phyloP scores from a whole-genome alignment of 2,888 invertebrate genomes.

The Stenchaetothrips biformis region DNA sequence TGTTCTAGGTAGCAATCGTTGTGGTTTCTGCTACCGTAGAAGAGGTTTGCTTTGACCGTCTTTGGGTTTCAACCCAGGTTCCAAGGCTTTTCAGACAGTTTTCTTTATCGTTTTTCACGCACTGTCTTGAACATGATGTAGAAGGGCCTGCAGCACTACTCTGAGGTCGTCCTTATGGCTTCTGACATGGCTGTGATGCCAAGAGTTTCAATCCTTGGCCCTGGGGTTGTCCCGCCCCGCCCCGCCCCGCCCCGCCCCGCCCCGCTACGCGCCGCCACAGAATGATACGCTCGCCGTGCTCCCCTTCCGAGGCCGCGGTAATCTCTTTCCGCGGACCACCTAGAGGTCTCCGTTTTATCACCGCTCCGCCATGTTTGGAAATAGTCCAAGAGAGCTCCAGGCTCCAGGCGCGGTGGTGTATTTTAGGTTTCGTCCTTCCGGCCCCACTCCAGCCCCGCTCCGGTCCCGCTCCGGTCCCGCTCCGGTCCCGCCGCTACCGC shows the following conservation, averaged over 20 bases:
- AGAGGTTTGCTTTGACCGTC: no score
- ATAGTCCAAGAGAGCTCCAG: conserved; percentile 14
- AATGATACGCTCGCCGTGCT: neutral
- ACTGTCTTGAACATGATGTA: no score
- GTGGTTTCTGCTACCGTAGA: no score
- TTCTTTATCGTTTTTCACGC: no score
- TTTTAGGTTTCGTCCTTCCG: conserved; percentile 14
- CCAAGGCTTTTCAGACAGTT: no score
- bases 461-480: neutral
- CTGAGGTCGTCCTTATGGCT: no score
- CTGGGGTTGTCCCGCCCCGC: neutral
- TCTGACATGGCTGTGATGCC: neutral
- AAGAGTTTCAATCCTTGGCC: neutral
- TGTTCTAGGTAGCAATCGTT: no score
- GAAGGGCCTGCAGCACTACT: no score
- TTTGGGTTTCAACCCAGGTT: no score
- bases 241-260: neutral
- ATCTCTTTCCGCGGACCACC: neutral
- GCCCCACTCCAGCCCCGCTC: neutral
- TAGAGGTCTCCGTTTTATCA: conserved; percentile 17
- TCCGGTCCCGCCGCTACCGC: neutral
- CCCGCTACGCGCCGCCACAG: neutral
- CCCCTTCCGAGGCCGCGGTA: neutral
- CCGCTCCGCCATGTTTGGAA: conserved; percentile 11
- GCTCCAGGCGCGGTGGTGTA: neutral